phyloP scores from a whole-genome alignment of 2,888 invertebrate species.

The Stratiomys singularior region DNA sequence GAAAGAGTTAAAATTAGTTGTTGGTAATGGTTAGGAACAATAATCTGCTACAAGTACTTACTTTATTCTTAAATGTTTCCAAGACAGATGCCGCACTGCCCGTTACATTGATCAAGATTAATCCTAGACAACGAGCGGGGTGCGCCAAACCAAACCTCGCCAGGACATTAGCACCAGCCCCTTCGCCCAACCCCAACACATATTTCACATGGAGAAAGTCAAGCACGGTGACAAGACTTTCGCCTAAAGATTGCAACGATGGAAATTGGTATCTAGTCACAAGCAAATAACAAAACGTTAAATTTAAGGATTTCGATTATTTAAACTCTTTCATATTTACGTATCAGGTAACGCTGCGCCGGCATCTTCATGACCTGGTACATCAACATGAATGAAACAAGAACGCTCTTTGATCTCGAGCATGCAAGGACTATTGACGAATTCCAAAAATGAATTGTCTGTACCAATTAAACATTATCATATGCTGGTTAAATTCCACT shows the following conservation, averaged over 20 bases:
- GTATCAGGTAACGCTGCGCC: constrained; percentile 79
- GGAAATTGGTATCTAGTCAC: constrained; percentile 79
- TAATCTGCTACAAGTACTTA: constrained; percentile 61
- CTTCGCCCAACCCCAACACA: constrained; percentile 87
- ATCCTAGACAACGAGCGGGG: constrained; percentile 80
- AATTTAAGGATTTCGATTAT: background rate
- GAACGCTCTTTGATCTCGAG: constrained; percentile 84
- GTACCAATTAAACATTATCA: constrained; percentile 58
- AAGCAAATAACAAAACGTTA: background rate
- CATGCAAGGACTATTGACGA: constrained; percentile 85
- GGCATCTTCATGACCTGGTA: constrained; percentile 87
- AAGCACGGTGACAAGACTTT: constrained; percentile 82
- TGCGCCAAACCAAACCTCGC: constrained; percentile 86
- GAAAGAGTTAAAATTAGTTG: constrained; percentile 44
- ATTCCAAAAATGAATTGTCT: constrained; percentile 86
- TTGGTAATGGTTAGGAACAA: background rate
- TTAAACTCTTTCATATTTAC: constrained; percentile 66
- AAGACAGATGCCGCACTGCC: constrained; percentile 86
- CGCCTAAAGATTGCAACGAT: constrained; percentile 81
- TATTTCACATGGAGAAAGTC: constrained; percentile 85
- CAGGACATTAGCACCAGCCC: constrained; percentile 87
- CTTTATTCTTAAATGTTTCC: constrained; percentile 86
- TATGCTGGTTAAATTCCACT: no score
- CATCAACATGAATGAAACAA: constrained; percentile 87
- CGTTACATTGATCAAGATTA: constrained; percentile 88